A percentile compares a stretch with the other conserved stretches of the same genome.
Evolutionary conservation across 2,797 vertebrate species (phyloP).

Genomic region (Macroramphosus scolopax): DNA sequence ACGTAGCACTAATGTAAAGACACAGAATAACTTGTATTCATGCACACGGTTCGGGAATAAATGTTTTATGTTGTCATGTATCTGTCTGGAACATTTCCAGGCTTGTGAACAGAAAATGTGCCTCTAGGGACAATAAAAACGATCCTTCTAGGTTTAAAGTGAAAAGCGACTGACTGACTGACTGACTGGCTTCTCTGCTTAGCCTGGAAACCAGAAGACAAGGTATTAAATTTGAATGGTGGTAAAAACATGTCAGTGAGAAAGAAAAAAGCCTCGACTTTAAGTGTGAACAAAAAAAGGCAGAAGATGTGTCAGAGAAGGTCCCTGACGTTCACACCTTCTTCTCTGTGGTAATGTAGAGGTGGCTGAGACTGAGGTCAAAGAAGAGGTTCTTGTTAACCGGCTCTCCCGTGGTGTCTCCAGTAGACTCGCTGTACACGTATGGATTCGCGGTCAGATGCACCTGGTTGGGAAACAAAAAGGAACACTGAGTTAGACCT

Average conservation of each 20-base stretch:
- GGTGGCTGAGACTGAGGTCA: constrained; percentile 78
- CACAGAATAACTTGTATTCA: no score
- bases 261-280: no score
- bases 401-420: constrained; percentile 74
- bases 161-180: no score
- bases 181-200: no score
- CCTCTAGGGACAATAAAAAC: no score
- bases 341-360: constrained; percentile 91
- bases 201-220: no score
- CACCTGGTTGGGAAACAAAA: constrained; percentile 72
- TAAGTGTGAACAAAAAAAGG: no score
- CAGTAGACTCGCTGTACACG: constrained; percentile 78
- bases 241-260: neutral
- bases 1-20: no score
- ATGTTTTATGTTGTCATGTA: no score
- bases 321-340: constrained; percentile 75
- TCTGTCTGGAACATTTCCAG: neutral
- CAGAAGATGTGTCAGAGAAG: neutral
- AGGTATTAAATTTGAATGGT: no score
- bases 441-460: constrained; percentile 73
- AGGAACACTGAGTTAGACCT: constrained; percentile 3
- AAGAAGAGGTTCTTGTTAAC: constrained; percentile 92
- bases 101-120: neutral
- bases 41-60: no score
- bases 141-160: no score